phyloP scores from a whole-genome alignment of 2,888 invertebrate genomes.

The Uropetala carovei region DNA sequence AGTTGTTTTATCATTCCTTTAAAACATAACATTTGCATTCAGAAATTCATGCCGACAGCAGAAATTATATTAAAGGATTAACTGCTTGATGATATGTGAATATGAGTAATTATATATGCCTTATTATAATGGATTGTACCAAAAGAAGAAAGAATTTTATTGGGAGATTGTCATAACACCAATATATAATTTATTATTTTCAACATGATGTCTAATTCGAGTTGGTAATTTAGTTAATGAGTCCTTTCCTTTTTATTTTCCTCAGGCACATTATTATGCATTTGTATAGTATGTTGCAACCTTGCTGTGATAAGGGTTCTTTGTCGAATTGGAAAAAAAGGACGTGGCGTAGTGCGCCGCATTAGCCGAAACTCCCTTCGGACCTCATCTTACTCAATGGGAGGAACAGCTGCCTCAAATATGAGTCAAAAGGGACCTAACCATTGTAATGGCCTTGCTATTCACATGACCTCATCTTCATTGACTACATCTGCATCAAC shows the following conservation, averaged over 20 bases:
- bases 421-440: not conserved
- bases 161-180: too few relatives aligned
- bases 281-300: conserved; percentile 89
- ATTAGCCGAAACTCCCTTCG: conserved; percentile 42
- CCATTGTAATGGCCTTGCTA: conserved; percentile 34
- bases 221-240: too few relatives aligned
- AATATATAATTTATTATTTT: too few relatives aligned
- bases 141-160: too few relatives aligned
- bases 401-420: not conserved
- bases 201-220: too few relatives aligned
- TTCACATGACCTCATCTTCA: conserved; percentile 51
- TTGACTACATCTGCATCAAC: not conserved
- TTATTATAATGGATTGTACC: too few relatives aligned
- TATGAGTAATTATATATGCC: too few relatives aligned
- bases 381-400: conserved; percentile 33
- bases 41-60: too few relatives aligned
- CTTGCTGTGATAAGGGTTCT: conserved; percentile 87
- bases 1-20: too few relatives aligned
- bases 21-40: too few relatives aligned
- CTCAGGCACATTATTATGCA: conserved; percentile 83
- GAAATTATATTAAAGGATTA: too few relatives aligned
- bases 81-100: too few relatives aligned
- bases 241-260: conserved; percentile 35
- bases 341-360: conserved; percentile 38
- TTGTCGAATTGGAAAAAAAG: conserved; percentile 76